Conservation (phyloP, 2,797 vertebrate species). For the Darevskia nairensis region DNA sequence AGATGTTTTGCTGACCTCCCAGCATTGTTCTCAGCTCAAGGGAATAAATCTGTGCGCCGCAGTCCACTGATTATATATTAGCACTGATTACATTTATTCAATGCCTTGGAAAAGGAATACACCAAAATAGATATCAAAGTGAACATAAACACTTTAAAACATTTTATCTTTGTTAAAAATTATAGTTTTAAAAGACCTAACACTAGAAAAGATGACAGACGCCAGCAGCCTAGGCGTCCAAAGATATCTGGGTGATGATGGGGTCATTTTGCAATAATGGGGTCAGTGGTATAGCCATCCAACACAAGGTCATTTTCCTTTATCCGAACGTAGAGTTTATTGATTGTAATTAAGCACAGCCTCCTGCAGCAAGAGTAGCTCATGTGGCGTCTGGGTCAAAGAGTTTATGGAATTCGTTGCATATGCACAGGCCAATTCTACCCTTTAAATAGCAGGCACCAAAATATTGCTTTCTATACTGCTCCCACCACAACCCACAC, state of each 20-base stretch:
- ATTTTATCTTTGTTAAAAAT: background rate
- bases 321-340: slow-evolving; percentile 48
- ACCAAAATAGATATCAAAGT: slow-evolving; percentile 3
- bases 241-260: background rate
- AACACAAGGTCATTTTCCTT: slow-evolving; percentile 62
- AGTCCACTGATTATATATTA: background rate
- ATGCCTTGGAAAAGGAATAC: background rate
- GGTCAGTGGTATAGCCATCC: slow-evolving; percentile 13
- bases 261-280: slow-evolving; percentile 6
- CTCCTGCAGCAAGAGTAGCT: slow-evolving; percentile 55
- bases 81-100: background rate
- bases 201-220: background rate
- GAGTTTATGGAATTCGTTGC: background rate
- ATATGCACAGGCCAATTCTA: slow-evolving; percentile 7
- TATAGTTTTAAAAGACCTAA: background rate
- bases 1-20: background rate
- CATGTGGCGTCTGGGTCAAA: slow-evolving; percentile 43
- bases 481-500: background rate
- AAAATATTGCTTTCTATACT: background rate
- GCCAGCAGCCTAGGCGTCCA: background rate
- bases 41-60: background rate
- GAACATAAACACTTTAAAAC: background rate
- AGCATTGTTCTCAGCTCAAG: background rate
- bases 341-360: slow-evolving; percentile 68
- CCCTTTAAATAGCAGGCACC: slow-evolving; percentile 22